phyloP scores from a whole-genome alignment of 2,888 invertebrate genomes.

The Frankliniella intonsa region DNA sequence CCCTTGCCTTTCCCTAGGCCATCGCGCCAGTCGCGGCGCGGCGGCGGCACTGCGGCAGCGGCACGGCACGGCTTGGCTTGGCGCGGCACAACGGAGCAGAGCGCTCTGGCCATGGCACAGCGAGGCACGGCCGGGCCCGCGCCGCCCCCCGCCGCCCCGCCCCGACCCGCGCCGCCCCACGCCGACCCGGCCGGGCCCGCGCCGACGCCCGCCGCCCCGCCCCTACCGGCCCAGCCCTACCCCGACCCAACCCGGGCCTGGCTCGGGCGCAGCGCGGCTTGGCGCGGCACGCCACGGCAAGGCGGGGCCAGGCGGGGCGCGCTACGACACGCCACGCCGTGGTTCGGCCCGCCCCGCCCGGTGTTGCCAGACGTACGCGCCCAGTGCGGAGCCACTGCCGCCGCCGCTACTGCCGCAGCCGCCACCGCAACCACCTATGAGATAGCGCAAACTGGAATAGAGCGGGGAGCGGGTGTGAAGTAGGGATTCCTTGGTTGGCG shows the following conservation, averaged over 20 bases:
- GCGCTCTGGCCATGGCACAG: neutral
- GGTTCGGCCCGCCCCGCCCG: neutral
- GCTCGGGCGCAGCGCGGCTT: too few species aligned
- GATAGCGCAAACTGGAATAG: neutral
- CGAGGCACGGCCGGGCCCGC: neutral
- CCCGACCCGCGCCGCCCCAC: neutral
- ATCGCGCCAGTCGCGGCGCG: slow-evolving; percentile 25
- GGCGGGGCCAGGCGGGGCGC: neutral
- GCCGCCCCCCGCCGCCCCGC: neutral
- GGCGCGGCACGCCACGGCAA: too few species aligned
- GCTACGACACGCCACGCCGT: slow-evolving; percentile 5
- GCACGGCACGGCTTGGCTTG: slow-evolving; percentile 3
- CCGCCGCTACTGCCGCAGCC: neutral
- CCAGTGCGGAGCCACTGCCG: neutral
- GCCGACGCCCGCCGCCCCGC: neutral
- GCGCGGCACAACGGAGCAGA: neutral
- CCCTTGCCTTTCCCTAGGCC: slow-evolving; percentile 25
- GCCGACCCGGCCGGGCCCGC: neutral
- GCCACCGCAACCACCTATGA: neutral
- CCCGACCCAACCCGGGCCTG: neutral
- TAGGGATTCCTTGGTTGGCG: neutral
- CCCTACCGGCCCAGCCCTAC: neutral
- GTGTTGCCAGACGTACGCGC: slow-evolving; percentile 20
- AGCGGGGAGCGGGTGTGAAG: neutral
- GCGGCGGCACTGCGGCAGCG: slow-evolving; percentile 24